Evolutionary conservation across 2,113 vertebrate genomes (phyloP).

Genomic region (Chloroceryle aenea): DNA sequence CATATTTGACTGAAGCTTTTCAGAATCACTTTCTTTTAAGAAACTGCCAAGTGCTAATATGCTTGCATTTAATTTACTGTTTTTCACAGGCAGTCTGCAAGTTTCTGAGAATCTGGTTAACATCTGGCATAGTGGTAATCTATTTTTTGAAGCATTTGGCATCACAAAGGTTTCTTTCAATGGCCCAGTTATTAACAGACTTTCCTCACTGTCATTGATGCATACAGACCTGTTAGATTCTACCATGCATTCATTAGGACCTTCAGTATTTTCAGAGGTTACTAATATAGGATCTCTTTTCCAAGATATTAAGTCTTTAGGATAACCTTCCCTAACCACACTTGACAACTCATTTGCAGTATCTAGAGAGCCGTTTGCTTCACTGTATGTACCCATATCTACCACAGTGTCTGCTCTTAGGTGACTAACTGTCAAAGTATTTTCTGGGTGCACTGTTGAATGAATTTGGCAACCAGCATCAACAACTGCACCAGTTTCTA

Average conservation of each 20-base stretch:
- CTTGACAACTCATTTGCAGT: neutral
- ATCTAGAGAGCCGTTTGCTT: neutral
- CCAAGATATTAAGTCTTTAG: neutral
- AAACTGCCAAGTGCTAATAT: neutral
- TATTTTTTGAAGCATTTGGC: neutral
- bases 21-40: slow-evolving; percentile 11
- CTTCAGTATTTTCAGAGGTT: neutral
- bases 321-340: neutral
- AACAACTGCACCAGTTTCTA: neutral
- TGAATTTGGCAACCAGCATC: neutral
- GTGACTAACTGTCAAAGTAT: neutral
- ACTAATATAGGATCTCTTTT: neutral
- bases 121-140: neutral
- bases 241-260: neutral
- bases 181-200: neutral
- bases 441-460: neutral
- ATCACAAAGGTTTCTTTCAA: neutral
- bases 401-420: neutral
- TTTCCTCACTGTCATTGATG: neutral
- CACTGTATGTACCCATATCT: neutral
- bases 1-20: neutral
- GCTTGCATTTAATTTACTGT: neutral
- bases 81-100: neutral
- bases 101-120: slow-evolving; percentile 41
- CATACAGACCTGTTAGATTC: neutral